Conservation (phyloP, 2,113 vertebrate genomes). For the Eulemur macaco region DNA sequence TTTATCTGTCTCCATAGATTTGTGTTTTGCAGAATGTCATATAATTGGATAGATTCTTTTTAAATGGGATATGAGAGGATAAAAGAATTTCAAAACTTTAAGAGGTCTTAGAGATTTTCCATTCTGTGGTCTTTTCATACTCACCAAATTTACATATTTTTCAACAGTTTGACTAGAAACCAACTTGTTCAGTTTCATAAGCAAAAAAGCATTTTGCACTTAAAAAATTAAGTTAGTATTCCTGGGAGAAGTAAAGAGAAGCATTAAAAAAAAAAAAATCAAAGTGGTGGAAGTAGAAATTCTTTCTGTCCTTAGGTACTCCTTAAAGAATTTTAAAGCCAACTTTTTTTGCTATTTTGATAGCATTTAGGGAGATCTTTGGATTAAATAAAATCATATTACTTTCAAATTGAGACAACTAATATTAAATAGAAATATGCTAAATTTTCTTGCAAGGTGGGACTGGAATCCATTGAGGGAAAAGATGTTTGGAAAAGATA, state of each 20-base stretch:
- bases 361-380: constrained; percentile 4
- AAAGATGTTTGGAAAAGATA: not conserved
- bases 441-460: not conserved
- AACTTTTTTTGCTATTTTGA: constrained; percentile 29
- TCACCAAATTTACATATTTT: not conserved
- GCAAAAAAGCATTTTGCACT: not conserved
- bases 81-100: not conserved
- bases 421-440: not conserved
- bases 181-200: not conserved
- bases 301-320: constrained; percentile 6
- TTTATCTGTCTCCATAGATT: not conserved
- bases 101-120: constrained; percentile 12
- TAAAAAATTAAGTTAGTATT: constrained; percentile 51
- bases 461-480: not conserved
- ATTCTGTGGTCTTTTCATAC: not conserved
- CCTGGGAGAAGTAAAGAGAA: constrained; percentile 28
- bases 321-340: not conserved
- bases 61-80: not conserved
- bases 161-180: not conserved
- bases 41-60: not conserved
- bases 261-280: not conserved
- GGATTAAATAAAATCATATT: constrained; percentile 18
- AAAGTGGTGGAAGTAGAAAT: constrained; percentile 1
- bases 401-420: not conserved
- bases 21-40: not conserved